Conservation (phyloP, 2,797 vertebrate species). For the Crypturellus tataupa region DNA sequence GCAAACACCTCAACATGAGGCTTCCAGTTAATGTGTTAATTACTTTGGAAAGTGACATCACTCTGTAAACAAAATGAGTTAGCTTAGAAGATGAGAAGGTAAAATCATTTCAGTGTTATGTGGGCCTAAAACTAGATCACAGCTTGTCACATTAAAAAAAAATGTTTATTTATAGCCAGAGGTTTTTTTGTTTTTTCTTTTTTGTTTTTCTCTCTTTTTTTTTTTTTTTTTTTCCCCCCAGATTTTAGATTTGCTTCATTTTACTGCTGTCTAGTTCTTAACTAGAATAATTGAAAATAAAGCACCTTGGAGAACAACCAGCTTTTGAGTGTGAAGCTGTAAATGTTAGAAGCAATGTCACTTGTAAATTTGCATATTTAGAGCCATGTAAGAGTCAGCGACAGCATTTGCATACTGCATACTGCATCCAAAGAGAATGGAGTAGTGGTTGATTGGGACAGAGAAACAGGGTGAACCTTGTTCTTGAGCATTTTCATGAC, state of each 20-base stretch:
- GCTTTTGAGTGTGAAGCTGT: background rate
- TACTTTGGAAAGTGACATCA: background rate
- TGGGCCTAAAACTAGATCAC: background rate
- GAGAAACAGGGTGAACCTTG: background rate
- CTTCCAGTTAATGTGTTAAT: background rate
- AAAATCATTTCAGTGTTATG: background rate
- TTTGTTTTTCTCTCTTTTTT: too few relatives aligned
- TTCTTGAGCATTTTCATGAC: background rate
- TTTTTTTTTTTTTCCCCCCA: too few relatives aligned
- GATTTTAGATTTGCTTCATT: background rate
- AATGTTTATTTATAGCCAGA: background rate
- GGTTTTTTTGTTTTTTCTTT: too few relatives aligned
- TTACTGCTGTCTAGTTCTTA: background rate
- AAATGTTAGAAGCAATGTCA: background rate
- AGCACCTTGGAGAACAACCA: background rate
- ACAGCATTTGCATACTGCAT: background rate
- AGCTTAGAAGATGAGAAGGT: background rate
- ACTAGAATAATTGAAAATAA: background rate
- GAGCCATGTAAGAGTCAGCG: background rate
- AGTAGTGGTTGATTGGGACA: background rate
- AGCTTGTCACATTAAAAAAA: background rate
- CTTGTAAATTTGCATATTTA: background rate
- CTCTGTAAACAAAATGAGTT: background rate
- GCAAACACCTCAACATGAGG: background rate
- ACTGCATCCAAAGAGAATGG: background rate